These are phyloP conservation scores for Gallirallus australis DNA, from an alignment of 2,797 vertebrate genomes.

Conservation along the genomic window DNA sequence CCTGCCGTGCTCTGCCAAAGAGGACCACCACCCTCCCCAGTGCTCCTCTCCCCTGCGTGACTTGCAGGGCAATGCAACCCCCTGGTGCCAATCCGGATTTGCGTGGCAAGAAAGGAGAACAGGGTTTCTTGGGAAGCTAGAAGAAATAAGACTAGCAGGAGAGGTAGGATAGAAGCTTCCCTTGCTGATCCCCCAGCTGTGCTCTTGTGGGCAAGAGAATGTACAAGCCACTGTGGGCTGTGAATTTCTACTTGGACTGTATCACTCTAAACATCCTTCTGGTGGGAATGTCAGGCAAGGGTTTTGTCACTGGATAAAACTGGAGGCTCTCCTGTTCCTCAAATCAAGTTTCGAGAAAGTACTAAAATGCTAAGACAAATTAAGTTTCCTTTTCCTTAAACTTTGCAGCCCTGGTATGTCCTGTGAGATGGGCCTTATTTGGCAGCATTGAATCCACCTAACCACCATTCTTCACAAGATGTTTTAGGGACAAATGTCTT, in stretches of 20 bases:
- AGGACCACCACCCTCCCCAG: not conserved
- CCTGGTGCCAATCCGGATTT: not conserved
- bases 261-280: not conserved
- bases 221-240: not conserved
- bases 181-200: fast-evolving
- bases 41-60: not conserved
- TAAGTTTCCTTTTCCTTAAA: not conserved
- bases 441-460: not conserved
- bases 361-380: not conserved
- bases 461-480: not conserved
- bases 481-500: not conserved
- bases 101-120: not conserved
- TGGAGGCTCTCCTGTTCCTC: not conserved
- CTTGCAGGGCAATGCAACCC: not conserved
- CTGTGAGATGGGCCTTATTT: not conserved
- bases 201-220: not conserved
- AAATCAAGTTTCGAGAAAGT: not conserved
- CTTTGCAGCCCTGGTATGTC: not conserved
- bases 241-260: not conserved
- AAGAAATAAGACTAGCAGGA: not conserved
- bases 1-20: fast-evolving
- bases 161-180: not conserved
- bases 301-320: not conserved
- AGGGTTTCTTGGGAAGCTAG: not conserved
- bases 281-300: not conserved